phyloP scores from a whole-genome alignment of 1,140 invertebrate genomes.

The Sminthurinus signatus region DNA sequence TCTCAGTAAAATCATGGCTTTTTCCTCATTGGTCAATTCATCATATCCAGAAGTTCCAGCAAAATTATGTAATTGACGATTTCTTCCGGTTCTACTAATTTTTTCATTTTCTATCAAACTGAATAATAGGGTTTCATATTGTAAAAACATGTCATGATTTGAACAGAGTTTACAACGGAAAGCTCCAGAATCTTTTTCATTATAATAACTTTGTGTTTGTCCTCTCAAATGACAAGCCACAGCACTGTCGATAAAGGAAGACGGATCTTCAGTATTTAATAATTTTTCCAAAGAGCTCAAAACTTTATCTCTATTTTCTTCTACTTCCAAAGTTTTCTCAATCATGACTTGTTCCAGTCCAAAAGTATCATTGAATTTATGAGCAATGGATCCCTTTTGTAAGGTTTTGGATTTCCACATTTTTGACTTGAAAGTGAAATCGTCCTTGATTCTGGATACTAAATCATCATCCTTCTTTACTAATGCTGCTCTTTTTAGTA shows the following conservation, averaged over 20 bases:
- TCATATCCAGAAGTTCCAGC: constrained; percentile 8
- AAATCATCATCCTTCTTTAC: constrained; percentile 44
- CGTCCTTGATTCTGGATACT: constrained; percentile 48
- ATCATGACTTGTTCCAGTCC: constrained; percentile 49
- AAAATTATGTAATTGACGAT: constrained; percentile 29
- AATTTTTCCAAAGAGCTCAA: constrained; percentile 46
- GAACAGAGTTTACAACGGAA: constrained; percentile 50
- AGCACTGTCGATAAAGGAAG: constrained; percentile 52
- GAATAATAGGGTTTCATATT: constrained; percentile 54
- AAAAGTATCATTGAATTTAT: constrained; percentile 44
- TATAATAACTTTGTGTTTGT: constrained; percentile 28
- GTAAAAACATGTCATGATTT: constrained; percentile 49
- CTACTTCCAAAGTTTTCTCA: constrained; percentile 47
- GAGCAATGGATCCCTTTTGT: not conserved
- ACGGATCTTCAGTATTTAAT: constrained; percentile 44
- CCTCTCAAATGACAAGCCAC: constrained; percentile 59
- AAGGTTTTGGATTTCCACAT: constrained; percentile 3
- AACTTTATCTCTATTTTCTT: constrained; percentile 46
- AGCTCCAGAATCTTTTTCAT: constrained; percentile 27
- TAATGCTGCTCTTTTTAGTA: constrained; percentile 42
- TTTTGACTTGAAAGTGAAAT: constrained; percentile 43
- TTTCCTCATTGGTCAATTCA: constrained; percentile 25
- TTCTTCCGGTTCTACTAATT: constrained; percentile 28
- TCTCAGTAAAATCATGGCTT: constrained; percentile 20
- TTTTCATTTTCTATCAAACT: constrained; percentile 46